Evolutionary conservation across 2,797 vertebrate genomes (phyloP), one percentile per base, ranked within the genome.

Genomic region (Gallinago solitaria): DNA sequence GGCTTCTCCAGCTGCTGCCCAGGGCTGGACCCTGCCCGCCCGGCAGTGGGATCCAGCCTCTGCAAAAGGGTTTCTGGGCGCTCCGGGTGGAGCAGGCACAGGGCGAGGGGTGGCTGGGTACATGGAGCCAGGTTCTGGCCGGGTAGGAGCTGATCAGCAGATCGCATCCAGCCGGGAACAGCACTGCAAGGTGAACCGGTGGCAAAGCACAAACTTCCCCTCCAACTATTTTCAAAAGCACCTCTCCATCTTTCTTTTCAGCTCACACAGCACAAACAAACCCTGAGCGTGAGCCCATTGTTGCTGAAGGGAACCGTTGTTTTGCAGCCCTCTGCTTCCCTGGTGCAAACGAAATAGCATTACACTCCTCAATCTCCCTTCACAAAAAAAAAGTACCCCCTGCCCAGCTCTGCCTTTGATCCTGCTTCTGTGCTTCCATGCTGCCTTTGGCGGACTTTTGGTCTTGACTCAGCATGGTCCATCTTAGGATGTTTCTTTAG

Each of bases 201-300:
- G 88, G 82, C 51, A 75, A 78, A 85, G 63, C 65, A 59, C 41
- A 53, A 71, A 89, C 77, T 81, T 93, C 69, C 79, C 87, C 71
- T 75, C 85, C 76, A 87, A 79, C 82, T 91, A 27, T 88, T 90
- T 94, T 93, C 83, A 75, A 89, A 84, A 86, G 57, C 61, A 85
- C 89, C 68, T 96, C 83, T 83, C 83, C 59, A 50, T 68, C 69
- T 60, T 68, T 65, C 65, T 85, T 87, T 80, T 85, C 69, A 84
- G 54, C 71, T 78, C 48, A 53, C 24, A 61, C 5, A 37, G 76
- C 69, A 87, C 79, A 93, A 92, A 94, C 71, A 92, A 93, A 86
- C 60, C 0, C 0, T 69, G 60, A 75, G 45, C 48, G 57, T 71
- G 54, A 74, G 47, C 51, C 41, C 28, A 28, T 33, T 53, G 68